Percentiles rank a stretch among this genome's conserved stretches.
Conservation (phyloP, 2,888 invertebrate species). For the Embidobia sp. region DNA sequence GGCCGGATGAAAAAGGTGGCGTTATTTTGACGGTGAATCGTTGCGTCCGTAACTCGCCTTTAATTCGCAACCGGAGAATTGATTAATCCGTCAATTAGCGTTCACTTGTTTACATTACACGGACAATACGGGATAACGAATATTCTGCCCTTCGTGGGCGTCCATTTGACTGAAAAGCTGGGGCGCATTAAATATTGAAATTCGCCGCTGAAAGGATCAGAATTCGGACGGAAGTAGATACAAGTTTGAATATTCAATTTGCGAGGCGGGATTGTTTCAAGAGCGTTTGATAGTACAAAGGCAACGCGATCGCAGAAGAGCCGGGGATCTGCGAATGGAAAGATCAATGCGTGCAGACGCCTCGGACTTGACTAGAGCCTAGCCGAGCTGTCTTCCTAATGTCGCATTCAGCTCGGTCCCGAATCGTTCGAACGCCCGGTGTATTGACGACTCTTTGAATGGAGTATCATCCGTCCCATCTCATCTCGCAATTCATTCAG, state of each 20-base stretch:
- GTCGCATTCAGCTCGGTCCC: slow-evolving; percentile 74
- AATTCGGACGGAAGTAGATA: slow-evolving; percentile 35
- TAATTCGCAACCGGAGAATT: too few relatives aligned
- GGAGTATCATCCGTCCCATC: slow-evolving; percentile 71
- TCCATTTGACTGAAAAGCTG: slow-evolving; percentile 22
- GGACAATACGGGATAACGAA: not conserved
- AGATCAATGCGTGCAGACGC: slow-evolving; percentile 54
- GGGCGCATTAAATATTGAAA: slow-evolving; percentile 18
- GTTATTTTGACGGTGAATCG: too few relatives aligned
- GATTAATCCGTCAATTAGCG: not conserved
- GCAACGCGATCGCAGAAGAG: slow-evolving; percentile 35
- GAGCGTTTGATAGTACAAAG: slow-evolving; percentile 41
- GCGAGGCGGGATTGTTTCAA: slow-evolving; percentile 37
- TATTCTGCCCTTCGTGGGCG: slow-evolving; percentile 4
- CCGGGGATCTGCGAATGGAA: slow-evolving; percentile 24
- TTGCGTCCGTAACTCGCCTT: too few relatives aligned
- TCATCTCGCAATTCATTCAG: slow-evolving; percentile 52
- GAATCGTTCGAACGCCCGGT: slow-evolving; percentile 73
- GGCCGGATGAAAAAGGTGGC: too few relatives aligned
- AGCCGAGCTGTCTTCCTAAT: slow-evolving; percentile 70
- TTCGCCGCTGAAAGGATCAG: slow-evolving; percentile 15
- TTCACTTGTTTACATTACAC: not conserved
- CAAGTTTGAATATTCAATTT: slow-evolving; percentile 53
- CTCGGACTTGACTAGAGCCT: slow-evolving; percentile 42
- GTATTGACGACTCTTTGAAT: slow-evolving; percentile 72